Base-by-base conservation (phyloP, 1,140 invertebrate genomes). In the Subanguina moxae region DNA sequence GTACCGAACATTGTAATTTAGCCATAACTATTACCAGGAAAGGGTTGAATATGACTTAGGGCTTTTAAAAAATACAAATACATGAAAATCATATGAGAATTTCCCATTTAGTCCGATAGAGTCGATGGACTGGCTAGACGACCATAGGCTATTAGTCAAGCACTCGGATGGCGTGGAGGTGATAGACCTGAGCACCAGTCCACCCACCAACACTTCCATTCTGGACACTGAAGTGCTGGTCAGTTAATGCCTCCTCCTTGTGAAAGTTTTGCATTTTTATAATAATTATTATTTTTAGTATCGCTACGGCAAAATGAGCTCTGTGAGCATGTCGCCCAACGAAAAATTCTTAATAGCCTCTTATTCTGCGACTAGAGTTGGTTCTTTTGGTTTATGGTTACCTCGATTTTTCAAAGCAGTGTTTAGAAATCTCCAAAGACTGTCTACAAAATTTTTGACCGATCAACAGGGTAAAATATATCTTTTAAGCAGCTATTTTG, bases 91-190 rank as follows among this genome's bases (percentile, higher is more conserved):
- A n/a, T n/a, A n/a, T n/a, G n/a, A n/a, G 11, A 38, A 38, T 38
- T 38, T 38, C 11, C 32, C 11, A 28, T 28, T 77, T 46, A 58
- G 58, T 9, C 73, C 52, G 9, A 76, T 76, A 30, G 74, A 76
- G 57, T 57, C 74, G 17, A 65, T 76, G 57, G 74, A 76, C 28
- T 76, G 75, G 71, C 23, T 76, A 52, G 74, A 76, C 57, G 57
- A 25, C 25, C 27, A 62, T n/a, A 27, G 77, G 23, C 45, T 76
- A 5, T 17, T 78, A 15, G 65, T 76, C 30, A 63, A 68, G 56
- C 30, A 62, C 21, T 58, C 45, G 19, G 74, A 78, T 13, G 45
- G 28, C 15, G 32, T 78, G 42, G 48, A 72, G 59, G 25, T 78
- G n/a, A 27, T 76, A 21, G 72, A 77, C 46, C 45, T 76, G 17